Percentiles rank a stretch among this genome's conserved stretches.
Evolutionary conservation across 2,888 invertebrate genomes (phyloP).

Genomic region (Lampropteryx suffumata): DNA sequence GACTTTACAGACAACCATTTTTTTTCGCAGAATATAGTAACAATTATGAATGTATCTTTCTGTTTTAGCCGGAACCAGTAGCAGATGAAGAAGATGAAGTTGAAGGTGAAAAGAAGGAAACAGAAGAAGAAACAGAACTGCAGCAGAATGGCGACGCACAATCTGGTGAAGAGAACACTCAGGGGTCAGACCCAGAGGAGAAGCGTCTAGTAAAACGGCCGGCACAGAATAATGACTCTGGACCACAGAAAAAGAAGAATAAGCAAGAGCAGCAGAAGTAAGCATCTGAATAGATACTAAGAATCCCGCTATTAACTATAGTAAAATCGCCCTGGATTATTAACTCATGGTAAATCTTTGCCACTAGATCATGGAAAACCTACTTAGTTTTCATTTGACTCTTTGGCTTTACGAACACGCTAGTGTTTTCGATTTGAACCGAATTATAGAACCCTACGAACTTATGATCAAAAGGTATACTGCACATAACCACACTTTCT

Average conservation of each 20-base stretch:
- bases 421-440: too few species aligned
- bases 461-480: too few species aligned
- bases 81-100: constrained; percentile 73
- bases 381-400: too few species aligned
- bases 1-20: too few species aligned
- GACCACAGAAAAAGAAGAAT: constrained; percentile 58
- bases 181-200: constrained; percentile 30
- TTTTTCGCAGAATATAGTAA: neutral
- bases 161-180: constrained; percentile 38
- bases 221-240: constrained; percentile 39
- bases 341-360: too few species aligned
- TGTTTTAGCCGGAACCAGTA: constrained; percentile 68
- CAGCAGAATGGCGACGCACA: constrained; percentile 56
- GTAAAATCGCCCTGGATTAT: too few species aligned
- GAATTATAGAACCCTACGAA: too few species aligned
- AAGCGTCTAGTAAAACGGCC: constrained; percentile 52
- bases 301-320: too few species aligned
- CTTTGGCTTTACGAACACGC: too few species aligned
- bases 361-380: too few species aligned
- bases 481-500: too few species aligned
- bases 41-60: neutral
- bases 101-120: constrained; percentile 39
- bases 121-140: constrained; percentile 33
- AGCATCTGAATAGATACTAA: constrained; percentile 6
- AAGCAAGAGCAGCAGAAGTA: constrained; percentile 43